These are phyloP conservation scores for Cryptus armator DNA, from an alignment of 2,888 invertebrate genomes.

Conservation along the genomic window DNA sequence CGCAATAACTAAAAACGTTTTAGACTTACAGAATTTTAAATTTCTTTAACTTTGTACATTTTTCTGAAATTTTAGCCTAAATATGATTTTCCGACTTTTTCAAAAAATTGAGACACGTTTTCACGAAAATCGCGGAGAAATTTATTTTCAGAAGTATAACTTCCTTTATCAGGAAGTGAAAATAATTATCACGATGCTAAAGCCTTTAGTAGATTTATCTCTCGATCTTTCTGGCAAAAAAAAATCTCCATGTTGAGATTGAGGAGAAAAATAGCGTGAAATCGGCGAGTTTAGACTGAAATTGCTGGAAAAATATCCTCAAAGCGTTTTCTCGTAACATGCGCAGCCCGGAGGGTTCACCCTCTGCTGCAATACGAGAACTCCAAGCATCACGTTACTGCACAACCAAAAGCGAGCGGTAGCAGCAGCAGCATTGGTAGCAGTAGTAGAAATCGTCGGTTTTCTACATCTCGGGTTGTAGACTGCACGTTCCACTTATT, in stretches of 20 bases:
- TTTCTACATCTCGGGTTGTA: slow-evolving; percentile 53
- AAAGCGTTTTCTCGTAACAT: neutral
- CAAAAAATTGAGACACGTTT: no score
- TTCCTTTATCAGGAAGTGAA: no score
- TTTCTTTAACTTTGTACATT: no score
- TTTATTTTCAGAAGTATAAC: no score
- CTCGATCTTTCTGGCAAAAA: neutral
- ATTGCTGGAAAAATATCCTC: slow-evolving; percentile 10
- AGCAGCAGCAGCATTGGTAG: slow-evolving; percentile 48
- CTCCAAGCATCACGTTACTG: slow-evolving; percentile 52
- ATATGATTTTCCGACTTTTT: no score
- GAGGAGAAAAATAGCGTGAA: neutral
- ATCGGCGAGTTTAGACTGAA: neutral
- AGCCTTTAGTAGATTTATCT: neutral
- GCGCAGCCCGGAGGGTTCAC: slow-evolving; percentile 12
- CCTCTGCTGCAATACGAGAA: slow-evolving; percentile 28
- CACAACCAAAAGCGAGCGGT: slow-evolving; percentile 33
- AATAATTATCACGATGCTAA: no score
- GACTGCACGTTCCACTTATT: slow-evolving; percentile 78
- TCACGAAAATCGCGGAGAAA: no score
- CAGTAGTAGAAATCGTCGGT: slow-evolving; percentile 62
- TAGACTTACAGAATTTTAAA: no score
- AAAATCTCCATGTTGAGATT: neutral
- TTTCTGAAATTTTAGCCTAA: no score
- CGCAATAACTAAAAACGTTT: no score